A percentile compares a stretch with the other conserved stretches of the same genome.
Evolutionary conservation across 1,140 invertebrate genomes (phyloP).

Genomic region (Reticulitermes speratus): DNA sequence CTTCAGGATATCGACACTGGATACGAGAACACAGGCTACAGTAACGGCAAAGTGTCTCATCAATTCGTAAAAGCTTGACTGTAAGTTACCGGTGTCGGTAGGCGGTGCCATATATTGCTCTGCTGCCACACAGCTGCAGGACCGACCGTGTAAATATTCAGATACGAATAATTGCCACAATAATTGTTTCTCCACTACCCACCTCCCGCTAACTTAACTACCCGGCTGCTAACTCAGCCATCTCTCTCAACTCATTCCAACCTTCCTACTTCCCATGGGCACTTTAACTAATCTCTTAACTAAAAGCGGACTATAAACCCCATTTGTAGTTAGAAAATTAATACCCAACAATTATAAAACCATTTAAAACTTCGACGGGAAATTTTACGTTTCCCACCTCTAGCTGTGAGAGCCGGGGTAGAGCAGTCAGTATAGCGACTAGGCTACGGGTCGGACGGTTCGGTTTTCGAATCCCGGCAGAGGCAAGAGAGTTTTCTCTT

Average conservation of each 20-base stretch:
- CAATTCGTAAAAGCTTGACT: neutral
- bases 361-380: no score
- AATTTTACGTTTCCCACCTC: no score
- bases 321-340: no score
- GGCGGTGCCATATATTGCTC: neutral
- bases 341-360: no score
- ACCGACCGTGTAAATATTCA: neutral
- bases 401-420: no score
- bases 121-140: neutral
- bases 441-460: no score
- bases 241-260: neutral
- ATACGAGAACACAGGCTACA: neutral
- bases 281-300: neutral
- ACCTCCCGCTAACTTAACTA: neutral
- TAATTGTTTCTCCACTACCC: neutral
- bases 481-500: no score
- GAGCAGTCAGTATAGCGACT: no score
- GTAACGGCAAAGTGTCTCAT: no score
- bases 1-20: neutral
- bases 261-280: neutral
- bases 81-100: neutral
- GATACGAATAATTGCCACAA: conserved; percentile 5
- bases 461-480: no score
- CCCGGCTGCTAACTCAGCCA: neutral
- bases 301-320: neutral